phyloP scores from a whole-genome alignment of 2,113 vertebrate species.

The Anseranas semipalmata region DNA sequence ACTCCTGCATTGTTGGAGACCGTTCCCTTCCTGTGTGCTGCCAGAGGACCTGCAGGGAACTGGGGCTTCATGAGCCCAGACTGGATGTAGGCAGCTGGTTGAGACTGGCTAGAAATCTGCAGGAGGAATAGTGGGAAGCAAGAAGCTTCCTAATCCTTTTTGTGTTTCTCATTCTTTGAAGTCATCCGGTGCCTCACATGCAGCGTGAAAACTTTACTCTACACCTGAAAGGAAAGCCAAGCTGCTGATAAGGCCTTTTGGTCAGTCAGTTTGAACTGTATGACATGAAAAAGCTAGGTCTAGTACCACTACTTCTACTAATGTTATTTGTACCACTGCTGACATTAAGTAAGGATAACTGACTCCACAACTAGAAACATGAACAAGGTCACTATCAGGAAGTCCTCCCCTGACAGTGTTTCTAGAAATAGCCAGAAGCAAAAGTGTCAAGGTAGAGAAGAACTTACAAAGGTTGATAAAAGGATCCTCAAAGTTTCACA shows the following conservation, averaged over 20 bases:
- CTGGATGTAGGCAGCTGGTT: constrained; percentile 44
- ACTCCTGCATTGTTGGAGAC: constrained; percentile 47
- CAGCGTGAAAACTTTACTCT: constrained; percentile 3
- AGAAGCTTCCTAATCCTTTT: constrained; percentile 35
- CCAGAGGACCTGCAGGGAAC: constrained; percentile 30
- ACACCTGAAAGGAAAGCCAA: constrained; percentile 29
- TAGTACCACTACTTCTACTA: neutral
- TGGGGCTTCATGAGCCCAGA: constrained; percentile 29
- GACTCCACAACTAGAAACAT: neutral
- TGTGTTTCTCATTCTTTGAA: constrained; percentile 58
- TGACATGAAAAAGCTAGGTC: neutral
- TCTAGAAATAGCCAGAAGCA: neutral
- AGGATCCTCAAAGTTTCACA: neutral
- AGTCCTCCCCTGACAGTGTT: neutral
- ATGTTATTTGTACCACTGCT: neutral
- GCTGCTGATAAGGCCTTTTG: neutral
- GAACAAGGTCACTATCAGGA: neutral
- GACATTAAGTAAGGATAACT: neutral
- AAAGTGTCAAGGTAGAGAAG: neutral
- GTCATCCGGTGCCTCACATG: neutral
- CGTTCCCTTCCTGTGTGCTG: constrained; percentile 49
- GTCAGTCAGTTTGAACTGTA: neutral
- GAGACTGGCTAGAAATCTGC: constrained; percentile 38
- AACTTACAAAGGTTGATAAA: neutral
- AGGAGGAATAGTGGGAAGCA: neutral